Conservation (phyloP, 2,888 invertebrate species). For the Lasius platythorax region DNA sequence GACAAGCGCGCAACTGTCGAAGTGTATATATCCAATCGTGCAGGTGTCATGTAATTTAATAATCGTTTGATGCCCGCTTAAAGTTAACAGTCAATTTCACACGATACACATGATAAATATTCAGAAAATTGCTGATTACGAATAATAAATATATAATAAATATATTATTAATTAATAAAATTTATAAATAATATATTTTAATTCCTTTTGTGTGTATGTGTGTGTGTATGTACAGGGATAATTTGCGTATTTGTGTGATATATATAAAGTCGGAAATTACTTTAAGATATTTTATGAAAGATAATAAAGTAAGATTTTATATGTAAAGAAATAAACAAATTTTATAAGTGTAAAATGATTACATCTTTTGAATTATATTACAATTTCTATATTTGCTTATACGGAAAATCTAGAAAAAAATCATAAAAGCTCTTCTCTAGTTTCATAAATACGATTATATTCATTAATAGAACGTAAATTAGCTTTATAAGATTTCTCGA, state of each 20-base stretch:
- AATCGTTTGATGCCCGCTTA: conserved; percentile 41
- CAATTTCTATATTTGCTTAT: background rate
- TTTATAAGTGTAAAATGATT: background rate
- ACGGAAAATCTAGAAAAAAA: background rate
- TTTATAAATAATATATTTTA: background rate
- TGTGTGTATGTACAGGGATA: background rate
- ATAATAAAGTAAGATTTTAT: background rate
- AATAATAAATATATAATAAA: background rate
- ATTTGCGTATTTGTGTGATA: background rate
- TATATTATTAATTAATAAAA: background rate
- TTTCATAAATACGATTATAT: background rate
- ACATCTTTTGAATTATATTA: background rate
- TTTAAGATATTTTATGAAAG: background rate
- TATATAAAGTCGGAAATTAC: background rate
- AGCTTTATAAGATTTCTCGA: background rate
- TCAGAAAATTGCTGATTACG: background rate
- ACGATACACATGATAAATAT: background rate
- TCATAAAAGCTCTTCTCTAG: background rate
- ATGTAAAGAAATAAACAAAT: background rate
- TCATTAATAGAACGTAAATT: background rate
- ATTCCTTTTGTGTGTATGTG: background rate
- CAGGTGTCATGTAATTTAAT: conserved; percentile 50
- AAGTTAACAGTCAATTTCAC: conserved; percentile 20
- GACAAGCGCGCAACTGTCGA: conserved; percentile 55
- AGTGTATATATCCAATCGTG: conserved; percentile 65